Evolutionary conservation across 2,888 invertebrate species (phyloP).

Genomic region (Odontomyia ornata): DNA sequence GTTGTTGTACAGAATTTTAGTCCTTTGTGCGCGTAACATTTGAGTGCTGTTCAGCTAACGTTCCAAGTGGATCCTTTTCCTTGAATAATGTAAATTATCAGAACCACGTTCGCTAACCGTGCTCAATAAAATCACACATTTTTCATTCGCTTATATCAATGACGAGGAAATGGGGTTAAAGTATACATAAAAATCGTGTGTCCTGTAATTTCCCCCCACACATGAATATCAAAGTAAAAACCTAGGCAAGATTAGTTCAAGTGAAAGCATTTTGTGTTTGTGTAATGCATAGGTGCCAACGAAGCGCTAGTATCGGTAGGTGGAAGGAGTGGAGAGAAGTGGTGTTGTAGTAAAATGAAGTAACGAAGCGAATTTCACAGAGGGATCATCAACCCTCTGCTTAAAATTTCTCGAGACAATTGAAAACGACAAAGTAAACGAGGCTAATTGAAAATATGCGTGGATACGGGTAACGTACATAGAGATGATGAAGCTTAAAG

Average conservation of each 20-base stretch:
- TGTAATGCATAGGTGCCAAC: background rate
- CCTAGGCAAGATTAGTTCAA: background rate
- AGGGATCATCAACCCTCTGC: background rate
- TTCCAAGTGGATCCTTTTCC: background rate
- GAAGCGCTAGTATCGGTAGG: background rate
- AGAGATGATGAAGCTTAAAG: background rate
- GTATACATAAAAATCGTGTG: constrained; percentile 4
- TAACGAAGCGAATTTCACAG: background rate
- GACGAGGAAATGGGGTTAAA: background rate
- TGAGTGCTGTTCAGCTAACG: background rate
- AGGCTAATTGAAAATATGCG: background rate
- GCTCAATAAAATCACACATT: too few relatives aligned
- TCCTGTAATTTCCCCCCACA: background rate
- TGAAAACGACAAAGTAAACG: background rate
- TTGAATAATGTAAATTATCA: background rate
- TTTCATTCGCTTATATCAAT: background rate
- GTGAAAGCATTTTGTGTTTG: background rate
- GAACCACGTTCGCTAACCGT: background rate
- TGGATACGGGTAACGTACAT: constrained; percentile 4
- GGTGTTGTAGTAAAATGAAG: background rate
- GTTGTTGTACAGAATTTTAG: background rate
- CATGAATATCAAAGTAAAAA: background rate
- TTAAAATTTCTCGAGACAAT: background rate
- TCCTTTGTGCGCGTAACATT: background rate
- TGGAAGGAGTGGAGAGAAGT: constrained; percentile 2